Evolutionary conservation across 2,888 invertebrate species (phyloP), one percentile per base, ranked within the genome.

Genomic region (Magallana nippona): DNA sequence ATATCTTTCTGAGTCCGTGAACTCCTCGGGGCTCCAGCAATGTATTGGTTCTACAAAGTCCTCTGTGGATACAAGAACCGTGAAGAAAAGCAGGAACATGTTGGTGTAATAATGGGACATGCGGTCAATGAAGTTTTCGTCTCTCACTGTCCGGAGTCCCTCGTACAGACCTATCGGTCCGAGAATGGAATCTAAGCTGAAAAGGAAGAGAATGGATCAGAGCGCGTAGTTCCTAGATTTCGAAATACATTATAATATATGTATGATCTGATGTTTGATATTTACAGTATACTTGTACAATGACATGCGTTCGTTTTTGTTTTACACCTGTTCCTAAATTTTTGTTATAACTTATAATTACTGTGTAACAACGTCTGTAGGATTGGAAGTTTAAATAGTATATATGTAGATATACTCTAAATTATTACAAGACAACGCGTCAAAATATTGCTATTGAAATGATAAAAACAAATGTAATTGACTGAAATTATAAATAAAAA

Each of bases 181-280:
- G 19, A 83, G 83, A 19, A 83, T 79, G 55, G 60, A 62, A 62
- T 83, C 83, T 63, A 83, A 83, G 55, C 83, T 83, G 79, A 55
- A 83, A 78, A 55, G 15, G 15, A 22, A 19, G 13, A 32, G 22
- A n/a, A 60, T n/a, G 2, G 17, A 8, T n/a, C 8, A n/a, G 17
- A n/a, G 10, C 60, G n/a, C 8, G 8, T 8, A 60, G 3, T 60
- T 60, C 60, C 17, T n/a, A 15, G 8, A 17, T 60, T 60, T 44
- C 3, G 44, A 44, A 60, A 60, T 60, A 60, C n/a, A 60, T 3
- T 13, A 0, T 44, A 44, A 44, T 44, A 44, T 44, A 44, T 10
- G 44, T 44, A 44, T 44, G 44, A 44, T 44, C 8, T 44, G 44
- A 44, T 44, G 44, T 44, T 44, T 44, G 5, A 44, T 44, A 44